These are phyloP conservation scores for Apamea crenata DNA, from an alignment of 2,888 invertebrate genomes.

Conservation along the genomic window DNA sequence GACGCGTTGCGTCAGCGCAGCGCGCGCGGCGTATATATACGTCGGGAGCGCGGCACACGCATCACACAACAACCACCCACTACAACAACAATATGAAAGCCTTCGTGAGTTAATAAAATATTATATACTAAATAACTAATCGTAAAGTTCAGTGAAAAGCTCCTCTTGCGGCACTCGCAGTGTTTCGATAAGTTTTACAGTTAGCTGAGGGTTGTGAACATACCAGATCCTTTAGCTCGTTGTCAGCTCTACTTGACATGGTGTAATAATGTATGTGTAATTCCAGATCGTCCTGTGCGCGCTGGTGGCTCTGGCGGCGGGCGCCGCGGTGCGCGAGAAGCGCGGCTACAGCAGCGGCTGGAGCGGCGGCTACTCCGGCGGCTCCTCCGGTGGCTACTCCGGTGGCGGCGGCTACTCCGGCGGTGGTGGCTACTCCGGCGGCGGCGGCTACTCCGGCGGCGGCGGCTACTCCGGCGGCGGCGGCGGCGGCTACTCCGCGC, in stretches of 20 bases:
- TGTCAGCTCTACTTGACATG: background rate
- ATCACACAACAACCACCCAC: constrained; percentile 38
- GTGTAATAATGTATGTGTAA: constrained; percentile 10
- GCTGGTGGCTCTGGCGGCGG: constrained; percentile 49
- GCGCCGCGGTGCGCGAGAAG: constrained; percentile 58
- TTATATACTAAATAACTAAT: background rate
- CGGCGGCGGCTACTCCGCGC: constrained; percentile 56
- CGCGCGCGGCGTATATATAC: constrained; percentile 34
- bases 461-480: constrained; percentile 39
- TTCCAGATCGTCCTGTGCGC: constrained; percentile 50
- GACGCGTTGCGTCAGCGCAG: constrained; percentile 33
- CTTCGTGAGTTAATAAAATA: constrained; percentile 18
- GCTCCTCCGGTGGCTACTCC: too few species aligned
- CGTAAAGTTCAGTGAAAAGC: background rate
- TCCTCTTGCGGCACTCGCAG: constrained; percentile 4
- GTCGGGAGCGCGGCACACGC: background rate
- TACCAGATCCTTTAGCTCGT: background rate
- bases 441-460: constrained; percentile 23
- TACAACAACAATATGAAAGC: constrained; percentile 61
- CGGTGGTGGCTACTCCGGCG: constrained; percentile 14
- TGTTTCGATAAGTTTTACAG: constrained; percentile 42
- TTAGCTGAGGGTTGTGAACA: background rate
- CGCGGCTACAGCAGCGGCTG: constrained; percentile 57
- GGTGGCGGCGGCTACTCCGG: constrained; percentile 17
- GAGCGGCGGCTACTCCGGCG: constrained; percentile 11